A percentile compares a stretch with the other conserved stretches of the same genome.
phyloP scores from a whole-genome alignment of 1,140 invertebrate species.

The Magallana ariakensis region DNA sequence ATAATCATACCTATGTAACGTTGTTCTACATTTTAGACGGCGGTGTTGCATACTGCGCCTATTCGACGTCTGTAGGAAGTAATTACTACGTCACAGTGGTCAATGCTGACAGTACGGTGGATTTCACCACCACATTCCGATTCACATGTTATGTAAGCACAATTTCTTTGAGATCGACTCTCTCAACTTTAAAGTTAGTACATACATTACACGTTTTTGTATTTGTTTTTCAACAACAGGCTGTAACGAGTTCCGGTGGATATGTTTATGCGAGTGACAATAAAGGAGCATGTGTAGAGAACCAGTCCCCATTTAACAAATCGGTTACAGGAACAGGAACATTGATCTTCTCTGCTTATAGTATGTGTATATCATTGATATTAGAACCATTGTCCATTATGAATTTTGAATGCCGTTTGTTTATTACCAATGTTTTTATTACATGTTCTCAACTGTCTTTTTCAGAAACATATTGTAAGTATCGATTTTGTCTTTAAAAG shows the following conservation, averaged over 20 bases:
- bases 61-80: background rate
- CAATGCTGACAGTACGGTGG: constrained; percentile 18
- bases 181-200: background rate
- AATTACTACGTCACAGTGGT: constrained; percentile 28
- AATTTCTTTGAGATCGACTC: background rate
- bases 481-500: too few species aligned
- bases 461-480: too few species aligned
- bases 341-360: background rate
- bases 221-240: background rate
- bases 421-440: too few species aligned
- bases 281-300: background rate
- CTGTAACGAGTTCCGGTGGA: background rate
- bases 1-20: too few species aligned
- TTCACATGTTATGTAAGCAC: constrained; percentile 27
- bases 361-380: background rate
- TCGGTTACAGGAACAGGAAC: background rate
- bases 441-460: too few species aligned
- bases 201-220: background rate
- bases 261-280: constrained; percentile 21
- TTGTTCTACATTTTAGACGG: background rate
- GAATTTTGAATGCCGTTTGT: too few species aligned
- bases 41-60: constrained; percentile 15
- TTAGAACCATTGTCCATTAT: too few species aligned
- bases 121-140: constrained; percentile 6
- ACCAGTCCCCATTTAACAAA: background rate